Evolutionary conservation across 2,113 vertebrate species (phyloP).

Genomic region (Engystomops pustulosus): DNA sequence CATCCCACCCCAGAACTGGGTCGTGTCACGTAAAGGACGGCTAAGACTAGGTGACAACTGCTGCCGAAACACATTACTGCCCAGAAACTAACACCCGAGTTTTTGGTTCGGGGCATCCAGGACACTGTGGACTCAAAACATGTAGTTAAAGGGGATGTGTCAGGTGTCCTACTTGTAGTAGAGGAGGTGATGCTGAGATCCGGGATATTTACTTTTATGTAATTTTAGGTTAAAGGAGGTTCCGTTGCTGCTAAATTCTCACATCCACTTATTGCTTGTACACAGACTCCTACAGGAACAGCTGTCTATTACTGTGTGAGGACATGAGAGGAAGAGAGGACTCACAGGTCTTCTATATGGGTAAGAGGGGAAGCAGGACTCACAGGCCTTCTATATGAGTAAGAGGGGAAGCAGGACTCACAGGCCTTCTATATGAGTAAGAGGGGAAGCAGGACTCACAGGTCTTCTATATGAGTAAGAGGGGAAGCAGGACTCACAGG

Average conservation of each 20-base stretch:
- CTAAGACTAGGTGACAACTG: neutral
- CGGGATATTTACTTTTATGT: neutral
- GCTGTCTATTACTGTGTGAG: too few species aligned
- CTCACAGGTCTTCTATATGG: too few species aligned
- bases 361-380: too few species aligned
- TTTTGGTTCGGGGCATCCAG: neutral
- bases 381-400: too few species aligned
- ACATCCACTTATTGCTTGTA: neutral
- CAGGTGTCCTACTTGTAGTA: neutral
- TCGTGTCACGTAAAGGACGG: neutral
- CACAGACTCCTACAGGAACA: too few species aligned
- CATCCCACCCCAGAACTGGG: neutral
- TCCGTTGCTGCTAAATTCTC: neutral
- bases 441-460: too few species aligned
- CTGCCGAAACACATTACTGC: neutral
- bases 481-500: too few species aligned
- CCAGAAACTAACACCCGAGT: neutral
- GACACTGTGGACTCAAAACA: neutral
- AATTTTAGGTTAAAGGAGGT: too few species aligned
- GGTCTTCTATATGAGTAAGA: too few species aligned
- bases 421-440: too few species aligned
- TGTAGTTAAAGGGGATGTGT: neutral
- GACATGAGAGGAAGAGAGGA: too few species aligned
- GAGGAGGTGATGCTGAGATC: neutral
- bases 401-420: too few species aligned